Conservation (phyloP, 64 coral and sea anemone species). For the Trachythela sp. region DNA sequence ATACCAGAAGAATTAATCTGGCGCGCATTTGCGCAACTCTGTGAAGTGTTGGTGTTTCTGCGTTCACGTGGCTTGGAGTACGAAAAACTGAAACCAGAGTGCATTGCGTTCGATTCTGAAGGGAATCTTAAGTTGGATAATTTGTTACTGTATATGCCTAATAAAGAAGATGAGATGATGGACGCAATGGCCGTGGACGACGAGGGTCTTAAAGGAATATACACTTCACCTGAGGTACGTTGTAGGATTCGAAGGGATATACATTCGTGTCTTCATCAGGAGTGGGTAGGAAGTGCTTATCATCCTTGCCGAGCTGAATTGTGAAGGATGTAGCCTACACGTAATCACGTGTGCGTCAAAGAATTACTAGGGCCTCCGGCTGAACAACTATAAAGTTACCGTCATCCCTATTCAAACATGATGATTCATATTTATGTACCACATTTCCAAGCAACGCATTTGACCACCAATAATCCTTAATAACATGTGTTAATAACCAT, state of each 20-base stretch:
- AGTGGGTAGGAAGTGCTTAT: no score
- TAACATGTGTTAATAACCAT: no score
- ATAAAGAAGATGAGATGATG: conserved; percentile 8
- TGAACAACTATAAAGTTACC: no score
- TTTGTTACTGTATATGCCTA: conserved; percentile 6
- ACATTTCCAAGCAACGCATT: no score
- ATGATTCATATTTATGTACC: no score
- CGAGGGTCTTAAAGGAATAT: neutral
- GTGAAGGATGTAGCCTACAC: no score
- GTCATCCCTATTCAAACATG: no score
- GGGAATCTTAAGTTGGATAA: conserved; percentile 10
- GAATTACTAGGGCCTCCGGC: no score
- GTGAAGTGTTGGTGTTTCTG: neutral
- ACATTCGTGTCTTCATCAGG: no score
- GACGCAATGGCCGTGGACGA: conserved; percentile 10
- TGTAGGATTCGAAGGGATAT: neutral
- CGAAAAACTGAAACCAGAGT: neutral
- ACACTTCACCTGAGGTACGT: neutral
- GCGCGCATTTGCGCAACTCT: conserved; percentile 17
- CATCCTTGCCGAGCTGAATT: no score
- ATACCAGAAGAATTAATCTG: neutral
- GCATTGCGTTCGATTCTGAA: conserved; percentile 4
- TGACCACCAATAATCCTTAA: no score
- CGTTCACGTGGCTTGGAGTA: neutral
- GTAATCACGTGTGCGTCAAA: no score